Evolutionary conservation across 2,113 vertebrate species (phyloP), one percentile per base, ranked within the genome.

Genomic region (Ploceus nigricollis): DNA sequence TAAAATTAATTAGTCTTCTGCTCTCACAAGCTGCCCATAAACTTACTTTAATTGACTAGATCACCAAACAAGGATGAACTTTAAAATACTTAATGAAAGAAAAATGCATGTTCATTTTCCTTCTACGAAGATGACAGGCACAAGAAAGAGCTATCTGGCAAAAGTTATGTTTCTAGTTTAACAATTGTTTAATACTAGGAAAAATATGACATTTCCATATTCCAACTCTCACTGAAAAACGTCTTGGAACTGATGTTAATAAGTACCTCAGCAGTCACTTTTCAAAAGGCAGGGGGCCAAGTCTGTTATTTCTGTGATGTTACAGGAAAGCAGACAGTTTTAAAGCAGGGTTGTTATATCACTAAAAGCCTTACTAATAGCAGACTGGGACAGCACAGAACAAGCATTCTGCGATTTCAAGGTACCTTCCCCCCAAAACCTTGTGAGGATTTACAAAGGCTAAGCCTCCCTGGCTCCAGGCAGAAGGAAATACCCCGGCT

Each of bases 171-270:
- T 92, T 96, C 85, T 90, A 68, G 85, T 92, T 93, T 80, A 94
- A 91, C 85, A 96, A 86, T 79, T 95, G 33, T 63, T 94, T 88
- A 88, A 88, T 77, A 90, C 60, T n/a, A 88, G 64, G 82, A 91
- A 94, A 96, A 96, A 95, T 90, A 94, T 78, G 88, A 86, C 85
- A 96, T 86, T 93, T 89, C 69, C 72, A 63, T 87, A 82, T 90
- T 91, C 91, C 87, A 87, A 9, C 68, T 80, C 70, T 91, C 84
- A 85, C 47, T 53, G 70, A 94, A 90, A 92, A 89, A 89, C 37
- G 48, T 75, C 73, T 88, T 65, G 78, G 84, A 95, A 87, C 33
- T 66, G 37, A 69, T 71, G 80, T 64, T 84, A 89, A 83, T 66
- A 95, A 92, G 90, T 87, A 95, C 47, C 91, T 89, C 78, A 77